These are phyloP conservation scores for Casuarius casuarius DNA, from an alignment of 2,113 vertebrate genomes.

Conservation along the genomic window DNA sequence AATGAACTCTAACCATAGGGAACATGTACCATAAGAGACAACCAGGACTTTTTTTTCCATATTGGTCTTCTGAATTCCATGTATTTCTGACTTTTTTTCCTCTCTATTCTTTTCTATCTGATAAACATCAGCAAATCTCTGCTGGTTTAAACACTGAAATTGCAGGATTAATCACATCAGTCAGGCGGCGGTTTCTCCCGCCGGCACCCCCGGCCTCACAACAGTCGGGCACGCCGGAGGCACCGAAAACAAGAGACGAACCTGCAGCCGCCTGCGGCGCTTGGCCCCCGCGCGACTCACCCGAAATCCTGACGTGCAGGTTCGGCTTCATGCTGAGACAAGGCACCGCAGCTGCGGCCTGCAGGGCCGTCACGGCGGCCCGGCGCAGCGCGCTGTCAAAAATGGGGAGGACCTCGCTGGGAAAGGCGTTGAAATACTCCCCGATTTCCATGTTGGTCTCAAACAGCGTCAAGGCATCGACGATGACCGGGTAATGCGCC, in stretches of 20 bases:
- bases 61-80: neutral
- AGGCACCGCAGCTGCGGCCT: constrained; percentile 5
- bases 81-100: no score
- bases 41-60: neutral
- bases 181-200: neutral
- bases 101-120: fast-evolving
- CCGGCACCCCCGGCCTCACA: neutral
- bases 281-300: constrained; percentile 64
- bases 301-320: constrained; percentile 89
- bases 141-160: fast-evolving
- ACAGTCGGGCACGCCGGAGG: fast-evolving
- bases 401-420: constrained; percentile 84
- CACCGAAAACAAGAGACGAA: fast-evolving
- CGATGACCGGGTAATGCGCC: constrained; percentile 84
- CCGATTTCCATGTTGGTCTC: constrained; percentile 96
- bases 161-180: neutral
- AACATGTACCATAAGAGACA: fast-evolving
- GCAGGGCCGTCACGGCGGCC: constrained; percentile 69
- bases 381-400: constrained; percentile 87
- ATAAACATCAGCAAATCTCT: neutral
- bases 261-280: no score
- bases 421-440: constrained; percentile 90
- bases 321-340: constrained; percentile 76
- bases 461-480: constrained; percentile 94
- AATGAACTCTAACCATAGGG: fast-evolving